Evolutionary conservation across 2,113 vertebrate genomes (phyloP).

Genomic region (Rhea pennata): DNA sequence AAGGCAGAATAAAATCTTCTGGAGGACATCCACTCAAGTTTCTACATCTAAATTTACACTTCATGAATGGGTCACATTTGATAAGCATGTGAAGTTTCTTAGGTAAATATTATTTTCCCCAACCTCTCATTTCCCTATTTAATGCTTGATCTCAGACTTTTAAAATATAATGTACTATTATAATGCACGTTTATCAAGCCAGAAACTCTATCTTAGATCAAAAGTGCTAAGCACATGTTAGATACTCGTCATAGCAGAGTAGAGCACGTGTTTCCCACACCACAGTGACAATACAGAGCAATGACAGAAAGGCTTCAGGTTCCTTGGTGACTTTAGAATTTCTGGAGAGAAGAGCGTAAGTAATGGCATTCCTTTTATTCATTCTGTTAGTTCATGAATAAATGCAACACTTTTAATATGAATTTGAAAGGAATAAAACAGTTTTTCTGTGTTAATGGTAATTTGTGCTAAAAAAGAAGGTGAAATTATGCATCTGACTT

Average conservation of each 20-base stretch:
- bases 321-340: slow-evolving; percentile 10
- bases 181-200: neutral
- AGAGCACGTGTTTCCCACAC: neutral
- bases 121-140: neutral
- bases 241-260: neutral
- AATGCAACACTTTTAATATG: neutral
- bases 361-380: neutral
- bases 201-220: neutral
- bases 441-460: neutral
- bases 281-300: neutral
- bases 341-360: neutral
- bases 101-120: neutral
- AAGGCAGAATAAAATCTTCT: neutral
- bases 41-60: neutral
- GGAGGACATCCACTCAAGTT: neutral
- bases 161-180: neutral
- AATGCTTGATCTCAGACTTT: neutral
- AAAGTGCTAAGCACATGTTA: neutral
- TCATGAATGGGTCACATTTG: neutral
- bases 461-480: neutral
- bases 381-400: neutral
- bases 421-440: neutral
- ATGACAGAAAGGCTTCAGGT: neutral
- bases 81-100: neutral
- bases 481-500: neutral